These are phyloP conservation scores for Phalacrocorax carbo DNA, from an alignment of 2,113 vertebrate genomes.

Conservation along the genomic window DNA sequence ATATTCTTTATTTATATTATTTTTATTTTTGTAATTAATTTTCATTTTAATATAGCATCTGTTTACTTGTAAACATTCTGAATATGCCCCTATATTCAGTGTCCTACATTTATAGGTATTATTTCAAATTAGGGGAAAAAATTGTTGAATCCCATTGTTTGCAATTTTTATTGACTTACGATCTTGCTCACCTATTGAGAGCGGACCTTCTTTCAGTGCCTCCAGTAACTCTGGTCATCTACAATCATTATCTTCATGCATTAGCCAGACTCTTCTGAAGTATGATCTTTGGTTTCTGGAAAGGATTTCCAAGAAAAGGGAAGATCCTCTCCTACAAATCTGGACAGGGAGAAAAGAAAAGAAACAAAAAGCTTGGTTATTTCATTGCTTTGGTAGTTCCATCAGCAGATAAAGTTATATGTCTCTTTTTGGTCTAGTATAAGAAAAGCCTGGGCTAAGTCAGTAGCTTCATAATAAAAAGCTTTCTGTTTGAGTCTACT, in stretches of 20 bases:
- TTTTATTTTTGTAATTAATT: neutral
- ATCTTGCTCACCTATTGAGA: neutral
- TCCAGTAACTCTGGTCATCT: neutral
- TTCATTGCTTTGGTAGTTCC: neutral
- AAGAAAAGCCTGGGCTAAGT: rapidly evolving
- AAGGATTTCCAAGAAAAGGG: neutral
- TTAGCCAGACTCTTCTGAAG: neutral
- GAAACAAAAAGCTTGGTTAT: neutral
- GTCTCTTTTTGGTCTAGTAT: neutral
- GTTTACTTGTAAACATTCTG: neutral
- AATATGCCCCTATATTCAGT: neutral
- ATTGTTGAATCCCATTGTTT: neutral
- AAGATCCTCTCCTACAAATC: neutral
- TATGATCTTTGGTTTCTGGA: neutral
- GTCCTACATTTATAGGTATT: neutral
- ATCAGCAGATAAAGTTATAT: neutral
- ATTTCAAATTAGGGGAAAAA: neutral
- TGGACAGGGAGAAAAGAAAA: neutral
- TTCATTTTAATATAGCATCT: neutral
- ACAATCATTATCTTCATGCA: neutral
- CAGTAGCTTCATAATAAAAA: neutral
- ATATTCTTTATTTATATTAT: neutral
- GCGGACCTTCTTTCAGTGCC: neutral
- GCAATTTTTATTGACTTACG: neutral
- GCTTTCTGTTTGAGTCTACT: neutral